Conservation (phyloP, 2,888 invertebrate genomes). For the Pyrochroa serraticornis region DNA sequence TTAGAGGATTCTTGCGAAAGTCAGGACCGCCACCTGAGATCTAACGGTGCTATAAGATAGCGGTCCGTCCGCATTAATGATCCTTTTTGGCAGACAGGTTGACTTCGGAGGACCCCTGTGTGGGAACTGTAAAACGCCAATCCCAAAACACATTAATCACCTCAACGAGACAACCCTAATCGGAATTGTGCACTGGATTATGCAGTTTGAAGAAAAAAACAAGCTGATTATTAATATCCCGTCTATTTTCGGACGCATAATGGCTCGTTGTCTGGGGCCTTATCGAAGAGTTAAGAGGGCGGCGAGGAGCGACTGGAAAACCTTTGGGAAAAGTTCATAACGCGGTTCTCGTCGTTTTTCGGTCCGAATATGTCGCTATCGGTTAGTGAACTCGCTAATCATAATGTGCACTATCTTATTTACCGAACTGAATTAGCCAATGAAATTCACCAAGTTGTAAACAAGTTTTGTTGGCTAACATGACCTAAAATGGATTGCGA, state of each 20-base stretch:
- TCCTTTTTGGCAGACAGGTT: conserved; percentile 42
- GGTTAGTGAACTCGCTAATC: conserved; percentile 32
- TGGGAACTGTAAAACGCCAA: conserved; percentile 41
- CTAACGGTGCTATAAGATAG: conserved; percentile 40
- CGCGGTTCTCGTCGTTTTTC: conserved; percentile 5
- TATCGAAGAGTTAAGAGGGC: conserved; percentile 18
- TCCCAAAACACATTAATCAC: conserved; percentile 43
- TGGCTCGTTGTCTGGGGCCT: conserved; percentile 1
- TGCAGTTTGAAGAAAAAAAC: not conserved
- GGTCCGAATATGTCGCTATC: conserved; percentile 19
- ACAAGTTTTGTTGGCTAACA: conserved; percentile 27
- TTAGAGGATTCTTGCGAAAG: conserved; percentile 38
- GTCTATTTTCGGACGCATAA: too few relatives aligned
- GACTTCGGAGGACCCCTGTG: conserved; percentile 38
- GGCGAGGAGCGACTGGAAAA: conserved; percentile 2
- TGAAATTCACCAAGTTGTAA: conserved; percentile 31
- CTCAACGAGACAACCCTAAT: conserved; percentile 18
- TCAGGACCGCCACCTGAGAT: conserved; percentile 37
- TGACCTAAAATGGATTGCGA: conserved; percentile 27
- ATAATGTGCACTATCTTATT: conserved; percentile 29
- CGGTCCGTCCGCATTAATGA: conserved; percentile 40
- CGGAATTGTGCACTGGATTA: conserved; percentile 14
- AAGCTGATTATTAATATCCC: conserved; percentile 3
- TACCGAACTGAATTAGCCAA: conserved; percentile 30
- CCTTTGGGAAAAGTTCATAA: conserved; percentile 11